Evolutionary conservation across 2,797 vertebrate genomes (phyloP).

Genomic region (Coendou prehensilis): DNA sequence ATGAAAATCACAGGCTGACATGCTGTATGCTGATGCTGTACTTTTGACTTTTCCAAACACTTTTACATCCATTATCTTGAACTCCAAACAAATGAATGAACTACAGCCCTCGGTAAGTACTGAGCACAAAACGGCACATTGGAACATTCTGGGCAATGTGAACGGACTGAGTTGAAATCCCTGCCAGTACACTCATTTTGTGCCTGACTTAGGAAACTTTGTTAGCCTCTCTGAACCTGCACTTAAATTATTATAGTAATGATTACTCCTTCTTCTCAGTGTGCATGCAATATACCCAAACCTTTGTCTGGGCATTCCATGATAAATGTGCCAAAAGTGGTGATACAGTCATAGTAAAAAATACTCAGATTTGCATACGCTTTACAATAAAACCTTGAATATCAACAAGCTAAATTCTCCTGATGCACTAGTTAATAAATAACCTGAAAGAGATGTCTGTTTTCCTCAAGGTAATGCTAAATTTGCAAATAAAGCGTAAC

Average conservation of each 20-base stretch:
- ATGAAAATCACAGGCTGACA: not conserved
- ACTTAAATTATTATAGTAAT: not conserved
- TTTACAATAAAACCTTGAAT: constrained; percentile 7
- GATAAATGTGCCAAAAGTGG: not conserved
- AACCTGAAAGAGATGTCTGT: not conserved
- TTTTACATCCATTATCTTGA: not conserved
- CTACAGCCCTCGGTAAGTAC: not conserved
- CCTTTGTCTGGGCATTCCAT: not conserved
- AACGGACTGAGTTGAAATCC: not conserved
- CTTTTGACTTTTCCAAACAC: not conserved
- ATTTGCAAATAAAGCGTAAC: not conserved
- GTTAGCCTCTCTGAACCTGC: not conserved
- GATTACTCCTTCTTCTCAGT: not conserved
- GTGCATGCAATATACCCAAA: not conserved
- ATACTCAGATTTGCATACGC: not conserved
- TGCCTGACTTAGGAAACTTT: not conserved
- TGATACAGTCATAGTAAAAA: not conserved
- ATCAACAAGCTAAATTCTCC: constrained; percentile 26
- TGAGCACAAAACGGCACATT: not conserved
- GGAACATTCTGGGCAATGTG: not conserved
- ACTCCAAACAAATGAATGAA: not conserved
- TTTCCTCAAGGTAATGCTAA: not conserved
- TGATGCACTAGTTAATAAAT: not conserved
- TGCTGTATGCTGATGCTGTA: too few species aligned
- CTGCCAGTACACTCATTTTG: not conserved